Percentiles rank a stretch among this genome's conserved stretches.
Evolutionary conservation across 2,113 vertebrate genomes (phyloP).

Genomic region (Propithecus coquereli): DNA sequence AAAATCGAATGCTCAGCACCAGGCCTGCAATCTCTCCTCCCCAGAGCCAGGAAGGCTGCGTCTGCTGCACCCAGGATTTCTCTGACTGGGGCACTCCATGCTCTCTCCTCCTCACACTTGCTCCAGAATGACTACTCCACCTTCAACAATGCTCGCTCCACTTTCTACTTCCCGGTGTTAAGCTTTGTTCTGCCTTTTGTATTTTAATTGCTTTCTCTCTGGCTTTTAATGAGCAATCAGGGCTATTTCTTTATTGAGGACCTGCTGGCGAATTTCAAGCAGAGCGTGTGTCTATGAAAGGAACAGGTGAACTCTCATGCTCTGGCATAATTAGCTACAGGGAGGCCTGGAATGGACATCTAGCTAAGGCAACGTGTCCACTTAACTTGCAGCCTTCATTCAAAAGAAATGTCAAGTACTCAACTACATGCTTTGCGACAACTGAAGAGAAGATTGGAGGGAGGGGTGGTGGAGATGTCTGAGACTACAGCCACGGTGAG

Average conservation of each 20-base stretch:
- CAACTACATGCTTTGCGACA: constrained; percentile 18
- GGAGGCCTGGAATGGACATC: constrained; percentile 9
- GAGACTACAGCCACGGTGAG: not conserved
- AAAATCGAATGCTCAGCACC: not conserved
- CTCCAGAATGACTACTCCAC: not conserved
- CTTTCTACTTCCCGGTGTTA: constrained; percentile 8
- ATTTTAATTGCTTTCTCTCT: constrained; percentile 68
- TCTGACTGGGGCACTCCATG: not conserved
- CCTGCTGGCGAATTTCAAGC: constrained; percentile 47
- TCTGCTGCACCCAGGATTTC: not conserved
- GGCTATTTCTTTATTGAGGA: constrained; percentile 66
- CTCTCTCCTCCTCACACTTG: not conserved
- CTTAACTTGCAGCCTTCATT: constrained; percentile 63
- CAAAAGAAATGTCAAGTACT: constrained; percentile 67
- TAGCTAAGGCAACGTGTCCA: constrained; percentile 49
- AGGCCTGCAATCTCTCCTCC: not conserved
- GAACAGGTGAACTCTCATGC: constrained; percentile 24
- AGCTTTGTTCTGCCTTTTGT: constrained; percentile 45
- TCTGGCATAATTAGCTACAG: not conserved
- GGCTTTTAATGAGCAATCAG: constrained; percentile 63
- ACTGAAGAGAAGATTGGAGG: constrained; percentile 41
- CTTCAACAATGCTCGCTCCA: constrained; percentile 1
- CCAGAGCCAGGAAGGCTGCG: not conserved
- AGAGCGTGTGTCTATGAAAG: not conserved
- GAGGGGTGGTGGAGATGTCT: not conserved